These are phyloP conservation scores for Catocala nupta DNA, from an alignment of 2,888 invertebrate species.

Conservation along the genomic window DNA sequence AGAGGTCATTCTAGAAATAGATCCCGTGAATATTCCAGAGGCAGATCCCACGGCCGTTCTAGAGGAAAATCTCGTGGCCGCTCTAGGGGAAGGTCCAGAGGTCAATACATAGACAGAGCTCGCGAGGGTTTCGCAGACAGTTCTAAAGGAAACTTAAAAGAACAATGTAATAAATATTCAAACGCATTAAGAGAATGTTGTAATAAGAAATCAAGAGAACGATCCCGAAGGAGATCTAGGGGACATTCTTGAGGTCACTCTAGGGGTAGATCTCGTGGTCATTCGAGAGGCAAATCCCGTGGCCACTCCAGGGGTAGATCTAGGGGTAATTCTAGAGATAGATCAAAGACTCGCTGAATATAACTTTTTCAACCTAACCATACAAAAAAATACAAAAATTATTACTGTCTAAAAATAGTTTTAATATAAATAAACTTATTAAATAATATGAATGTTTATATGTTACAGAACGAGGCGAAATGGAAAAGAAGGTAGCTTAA, in stretches of 20 bases:
- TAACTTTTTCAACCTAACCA: too few relatives aligned
- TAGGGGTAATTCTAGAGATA: slow-evolving; percentile 13
- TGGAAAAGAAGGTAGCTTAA: too few relatives aligned
- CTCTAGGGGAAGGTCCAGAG: neutral
- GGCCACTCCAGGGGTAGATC: slow-evolving; percentile 13
- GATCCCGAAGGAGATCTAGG: slow-evolving; percentile 10
- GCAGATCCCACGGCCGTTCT: neutral
- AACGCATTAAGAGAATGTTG: neutral
- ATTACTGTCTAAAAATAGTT: too few relatives aligned
- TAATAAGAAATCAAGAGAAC: slow-evolving; percentile 10
- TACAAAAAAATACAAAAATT: too few relatives aligned
- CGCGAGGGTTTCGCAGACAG: too few relatives aligned
- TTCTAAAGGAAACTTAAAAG: slow-evolving; percentile 23
- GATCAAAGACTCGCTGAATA: slow-evolving; percentile 5
- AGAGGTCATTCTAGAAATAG: neutral
- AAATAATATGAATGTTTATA: too few relatives aligned
- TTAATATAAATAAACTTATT: too few relatives aligned
- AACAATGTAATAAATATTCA: neutral
- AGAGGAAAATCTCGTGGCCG: neutral
- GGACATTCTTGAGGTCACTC: slow-evolving; percentile 21
- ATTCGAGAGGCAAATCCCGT: slow-evolving; percentile 14
- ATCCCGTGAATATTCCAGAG: neutral
- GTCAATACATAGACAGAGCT: too few relatives aligned
- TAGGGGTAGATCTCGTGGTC: slow-evolving; percentile 22
- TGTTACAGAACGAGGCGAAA: too few relatives aligned